Evolutionary conservation across 2,113 vertebrate species (phyloP), one percentile per base, ranked within the genome.

Genomic region (Tachysurus vachellii): DNA sequence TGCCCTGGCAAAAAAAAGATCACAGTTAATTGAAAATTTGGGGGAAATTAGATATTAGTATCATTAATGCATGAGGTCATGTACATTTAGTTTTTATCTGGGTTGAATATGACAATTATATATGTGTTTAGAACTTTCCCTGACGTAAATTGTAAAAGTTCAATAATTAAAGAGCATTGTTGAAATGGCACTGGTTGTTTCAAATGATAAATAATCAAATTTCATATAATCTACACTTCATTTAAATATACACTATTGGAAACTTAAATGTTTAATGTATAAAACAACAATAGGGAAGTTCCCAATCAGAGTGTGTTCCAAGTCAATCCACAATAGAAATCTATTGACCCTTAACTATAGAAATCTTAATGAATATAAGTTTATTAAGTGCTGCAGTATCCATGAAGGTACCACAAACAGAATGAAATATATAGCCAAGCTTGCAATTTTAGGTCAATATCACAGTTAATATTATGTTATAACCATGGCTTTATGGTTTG

Each of bases 1-100:
- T 92, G 80, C 95, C 92, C 98, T 99, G 95, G 89, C 83, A 88
- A 61, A 81, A 61, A 81, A 80, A 36, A 59, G 28, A 80, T 80
- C 4, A 2, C 28, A 80, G 75, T 54, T 50, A 26, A 50, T 76
- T 75, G 71, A 26, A 21, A 12, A 75, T 75, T 47, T 73, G 70
- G 17, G 19, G 21, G 3, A 76, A 50, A 47, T 75, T 44, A 11
- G n/a, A 21, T 5, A 76, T 47, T 50, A 75, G 3, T 16, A n/a
- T 56, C 16, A 83, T 86, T 84, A 82, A n/a, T 84, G 16, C 68
- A 42, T 19, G 17, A 11, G 1, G 21, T 68, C 5, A 9, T 61
- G 36, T 36, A 56, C n/a, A 70, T 36, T 12, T 36, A 17, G 28
- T 70, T 44, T 44, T 73, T 73, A 44, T 73, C 19, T 73, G 19